Conservation (phyloP, 2,888 invertebrate species). For the Hofmannophila pseudospretella region DNA sequence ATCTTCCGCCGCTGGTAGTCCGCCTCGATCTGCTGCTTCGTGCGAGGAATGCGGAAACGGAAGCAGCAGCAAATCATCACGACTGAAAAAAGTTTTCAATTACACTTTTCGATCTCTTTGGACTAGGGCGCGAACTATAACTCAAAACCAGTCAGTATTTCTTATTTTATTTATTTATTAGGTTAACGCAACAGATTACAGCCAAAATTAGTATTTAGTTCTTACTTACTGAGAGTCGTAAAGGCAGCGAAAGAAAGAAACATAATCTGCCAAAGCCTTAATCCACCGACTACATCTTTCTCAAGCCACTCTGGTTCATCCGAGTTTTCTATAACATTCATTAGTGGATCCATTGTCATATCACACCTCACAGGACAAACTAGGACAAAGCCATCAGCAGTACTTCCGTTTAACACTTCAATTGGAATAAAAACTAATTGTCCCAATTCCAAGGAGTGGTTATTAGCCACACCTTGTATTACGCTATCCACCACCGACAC, state of each 20-base stretch:
- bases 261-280: slow-evolving; percentile 90
- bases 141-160: no score
- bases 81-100: slow-evolving; percentile 71
- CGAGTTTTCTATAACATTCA: slow-evolving; percentile 62
- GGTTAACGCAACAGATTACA: no score
- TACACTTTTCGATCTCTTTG: no score
- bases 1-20: slow-evolving; percentile 92
- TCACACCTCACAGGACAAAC: slow-evolving; percentile 10
- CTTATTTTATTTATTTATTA: not conserved
- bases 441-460: slow-evolving; percentile 38
- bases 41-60: slow-evolving; percentile 93
- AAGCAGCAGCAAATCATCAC: slow-evolving; percentile 94
- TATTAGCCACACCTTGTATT: slow-evolving; percentile 57
- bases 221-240: slow-evolving; percentile 78
- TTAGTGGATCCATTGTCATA: slow-evolving; percentile 50
- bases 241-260: slow-evolving; percentile 82
- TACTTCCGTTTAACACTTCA: slow-evolving; percentile 35
- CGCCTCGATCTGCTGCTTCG: slow-evolving; percentile 96
- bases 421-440: slow-evolving; percentile 55
- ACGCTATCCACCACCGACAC: slow-evolving; percentile 49
- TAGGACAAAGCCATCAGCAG: slow-evolving; percentile 18
- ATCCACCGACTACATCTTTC: slow-evolving; percentile 80
- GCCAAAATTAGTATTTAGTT: not conserved
- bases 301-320: slow-evolving; percentile 86
- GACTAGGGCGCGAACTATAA: no score